Evolutionary conservation across 2,888 invertebrate genomes (phyloP), one percentile per base, ranked within the genome.

Genomic region (Tenthredo scrophulariae): DNA sequence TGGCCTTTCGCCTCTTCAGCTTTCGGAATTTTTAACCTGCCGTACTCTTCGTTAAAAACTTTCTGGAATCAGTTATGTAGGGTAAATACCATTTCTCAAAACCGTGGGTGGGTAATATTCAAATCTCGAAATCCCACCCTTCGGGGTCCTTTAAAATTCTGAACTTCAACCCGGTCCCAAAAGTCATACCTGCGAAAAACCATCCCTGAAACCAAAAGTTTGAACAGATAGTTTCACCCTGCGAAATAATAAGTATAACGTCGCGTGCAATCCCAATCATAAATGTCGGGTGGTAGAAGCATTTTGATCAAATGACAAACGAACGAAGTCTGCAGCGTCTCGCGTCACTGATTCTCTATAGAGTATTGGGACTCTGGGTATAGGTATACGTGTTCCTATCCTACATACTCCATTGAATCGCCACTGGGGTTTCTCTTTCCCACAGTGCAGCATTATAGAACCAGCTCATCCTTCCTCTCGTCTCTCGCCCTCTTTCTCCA

Each of bases 301-400:
- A 67, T 84, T 86, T 86, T 85, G 84, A 86, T 86, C 85, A 79
- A 87, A 87, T 86, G 87, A 87, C 85, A 83, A 83, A 83, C 67
- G 83, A 67, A 83, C 70, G n/a, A 58, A 37, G 77, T 18, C 18
- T 50, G 77, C 65, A 33, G 18, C 40, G 80, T 83, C 37, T 83
- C 83, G 83, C 83, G 67, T 83, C 83, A 83, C 29, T 83, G 83
- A 83, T 83, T 83, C 83, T 83, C 83, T 83, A 83, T 83, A 58
- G 83, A n/a, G 22, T 58, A 80, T 80, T 26, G 80, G 80, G 80
- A 50, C 26, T n/a, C 54, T 22, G 22, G 62, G 80, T 62, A 67
- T 29, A 67, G 26, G 33, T 18, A 29, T 18, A 29, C 77, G 50
- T 50, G 50, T 50, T 50, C 54, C 18, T 54, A 50, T 74, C 40